Evolutionary conservation across 2,888 invertebrate species (phyloP).

Genomic region (Alloscopus bannaensis): DNA sequence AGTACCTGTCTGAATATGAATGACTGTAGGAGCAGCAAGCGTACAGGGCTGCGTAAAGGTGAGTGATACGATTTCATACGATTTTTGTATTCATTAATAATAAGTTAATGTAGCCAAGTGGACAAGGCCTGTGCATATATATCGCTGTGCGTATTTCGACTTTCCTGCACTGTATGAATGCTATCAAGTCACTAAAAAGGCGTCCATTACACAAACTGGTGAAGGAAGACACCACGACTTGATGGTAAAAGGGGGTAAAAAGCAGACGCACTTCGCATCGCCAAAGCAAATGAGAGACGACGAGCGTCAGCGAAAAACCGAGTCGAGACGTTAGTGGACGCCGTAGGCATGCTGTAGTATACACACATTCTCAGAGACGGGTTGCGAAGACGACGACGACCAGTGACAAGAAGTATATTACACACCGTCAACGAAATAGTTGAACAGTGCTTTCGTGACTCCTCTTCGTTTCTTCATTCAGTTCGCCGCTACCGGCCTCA

Average conservation of each 20-base stretch:
- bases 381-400: conserved; percentile 41
- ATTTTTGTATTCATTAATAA: conserved; percentile 12
- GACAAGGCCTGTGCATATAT: no score
- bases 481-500: conserved; percentile 27
- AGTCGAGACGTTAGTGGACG: conserved; percentile 44
- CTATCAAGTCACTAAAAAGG: no score
- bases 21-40: no score
- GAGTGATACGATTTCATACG: conserved; percentile 12
- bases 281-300: conserved; percentile 45
- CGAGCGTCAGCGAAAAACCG: conserved; percentile 54
- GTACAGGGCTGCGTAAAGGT: not conserved
- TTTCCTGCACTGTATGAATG: no score
- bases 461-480: conserved; percentile 1
- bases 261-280: conserved; percentile 32
- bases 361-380: conserved; percentile 19
- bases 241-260: conserved; percentile 44
- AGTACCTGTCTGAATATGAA: conserved; percentile 7
- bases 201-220: conserved; percentile 28
- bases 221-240: conserved; percentile 30
- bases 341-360: conserved; percentile 44
- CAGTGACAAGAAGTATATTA: conserved; percentile 34
- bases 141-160: no score
- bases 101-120: no score
- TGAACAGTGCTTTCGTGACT: conserved; percentile 23
- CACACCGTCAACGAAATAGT: not conserved